Evolutionary conservation across 2,888 invertebrate species (phyloP), one percentile per base, ranked within the genome.

Genomic region (Endomychus coccineus): DNA sequence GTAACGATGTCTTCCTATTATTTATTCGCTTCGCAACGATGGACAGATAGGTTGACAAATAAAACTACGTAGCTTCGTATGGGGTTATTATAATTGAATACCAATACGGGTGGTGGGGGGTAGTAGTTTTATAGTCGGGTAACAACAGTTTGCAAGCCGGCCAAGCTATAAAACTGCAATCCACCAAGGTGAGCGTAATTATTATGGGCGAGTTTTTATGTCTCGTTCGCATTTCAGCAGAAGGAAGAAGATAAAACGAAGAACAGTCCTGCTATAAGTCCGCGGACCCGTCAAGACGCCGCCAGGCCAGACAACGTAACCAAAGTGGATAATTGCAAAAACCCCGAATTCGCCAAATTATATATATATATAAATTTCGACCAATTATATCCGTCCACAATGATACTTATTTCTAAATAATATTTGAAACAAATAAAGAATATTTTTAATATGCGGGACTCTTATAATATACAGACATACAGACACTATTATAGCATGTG

Each of bases 101-200:
- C n/a, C n/a, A n/a, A n/a, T n/a, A n/a, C n/a, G n/a, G n/a, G n/a
- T n/a, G n/a, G 36, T 31, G 32, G 40, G 40, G 40, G 40, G 40
- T 40, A 36, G 32, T 32, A n/a, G n/a, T 40, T 40, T 40, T 40
- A 40, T 34, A 33, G 31, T 27, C 32, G 33, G 27, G 28, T 36
- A 39, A 39, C 33, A 27, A 34, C 40, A 33, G 28, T 17, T 32
- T 36, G 28, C 32, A 34, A 11, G 21, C 40, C 30, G 36, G 34
- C 19, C 34, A 21, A 22, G 29, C 45, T 39, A 45, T 49, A 52
- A 52, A 52, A 51, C 27, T 46, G 46, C 45, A 47, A 45, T 46
- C 46, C 47, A 39, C 39, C 44, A 36, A 47, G 46, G 39, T 43
- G 44, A 39, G 41, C 35, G 45, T 52, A 52, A 52, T 52, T 48